These are phyloP conservation scores for Osmerus mordax DNA, from an alignment of 2,113 vertebrate species.

Conservation along the genomic window DNA sequence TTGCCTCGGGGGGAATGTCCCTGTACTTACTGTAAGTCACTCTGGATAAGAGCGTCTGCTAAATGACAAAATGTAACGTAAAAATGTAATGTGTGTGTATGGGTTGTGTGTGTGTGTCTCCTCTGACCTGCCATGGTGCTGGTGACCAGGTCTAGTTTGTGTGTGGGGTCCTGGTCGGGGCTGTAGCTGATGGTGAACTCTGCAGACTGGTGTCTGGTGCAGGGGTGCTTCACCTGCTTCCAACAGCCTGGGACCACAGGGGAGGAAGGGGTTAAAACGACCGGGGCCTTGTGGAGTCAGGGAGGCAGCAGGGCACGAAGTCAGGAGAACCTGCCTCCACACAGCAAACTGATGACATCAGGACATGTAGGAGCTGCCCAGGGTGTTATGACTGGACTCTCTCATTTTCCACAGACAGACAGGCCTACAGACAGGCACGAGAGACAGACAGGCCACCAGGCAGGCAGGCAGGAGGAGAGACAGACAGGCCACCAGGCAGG, in stretches of 20 bases:
- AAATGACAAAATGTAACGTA: too few relatives aligned
- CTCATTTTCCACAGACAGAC: not conserved
- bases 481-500: not conserved
- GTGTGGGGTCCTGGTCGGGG: slow-evolving; percentile 76
- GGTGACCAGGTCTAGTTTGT: slow-evolving; percentile 80
- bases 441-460: not conserved
- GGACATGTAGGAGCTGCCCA: too few relatives aligned
- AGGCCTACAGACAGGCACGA: not conserved
- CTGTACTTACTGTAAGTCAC: too few relatives aligned
- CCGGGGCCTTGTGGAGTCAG: too few relatives aligned
- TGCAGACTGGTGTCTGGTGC: slow-evolving; percentile 77
- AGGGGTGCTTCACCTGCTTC: slow-evolving; percentile 83
- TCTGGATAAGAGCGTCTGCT: too few relatives aligned
- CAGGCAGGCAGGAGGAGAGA: not conserved
- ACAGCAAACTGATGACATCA: too few relatives aligned
- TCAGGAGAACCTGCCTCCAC: too few relatives aligned
- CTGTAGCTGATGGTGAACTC: slow-evolving; percentile 86
- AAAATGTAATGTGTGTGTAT: slow-evolving; percentile 1
- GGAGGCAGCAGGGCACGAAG: too few relatives aligned
- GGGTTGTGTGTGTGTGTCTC: not conserved
- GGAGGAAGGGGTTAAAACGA: not conserved
- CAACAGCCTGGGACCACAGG: slow-evolving; percentile 74
- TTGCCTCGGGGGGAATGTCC: too few relatives aligned
- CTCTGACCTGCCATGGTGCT: slow-evolving; percentile 78
- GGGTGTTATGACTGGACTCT: not conserved